phyloP scores from a whole-genome alignment of 2,113 vertebrate genomes.

The Camelus bactrianus region DNA sequence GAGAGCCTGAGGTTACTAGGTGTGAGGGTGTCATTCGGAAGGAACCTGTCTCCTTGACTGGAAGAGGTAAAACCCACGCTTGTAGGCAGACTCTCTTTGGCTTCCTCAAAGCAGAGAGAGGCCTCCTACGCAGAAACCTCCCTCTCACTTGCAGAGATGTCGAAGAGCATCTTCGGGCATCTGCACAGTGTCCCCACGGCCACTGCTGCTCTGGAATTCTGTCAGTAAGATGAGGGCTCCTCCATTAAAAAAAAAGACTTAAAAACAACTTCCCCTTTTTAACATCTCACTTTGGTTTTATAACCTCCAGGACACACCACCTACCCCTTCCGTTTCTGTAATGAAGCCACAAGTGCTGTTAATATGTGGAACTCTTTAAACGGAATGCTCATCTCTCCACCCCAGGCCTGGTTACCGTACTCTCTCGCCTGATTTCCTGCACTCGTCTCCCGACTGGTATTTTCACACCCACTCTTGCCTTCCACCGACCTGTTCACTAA shows the following conservation, averaged over 20 bases:
- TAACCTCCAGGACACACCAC: not conserved
- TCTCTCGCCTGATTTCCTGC: not conserved
- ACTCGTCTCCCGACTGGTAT: not conserved
- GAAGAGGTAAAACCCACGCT: not conserved
- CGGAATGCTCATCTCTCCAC: not conserved
- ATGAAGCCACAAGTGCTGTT: not conserved
- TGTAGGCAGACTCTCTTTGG: not conserved
- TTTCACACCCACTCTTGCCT: not conserved
- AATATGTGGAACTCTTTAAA: not conserved
- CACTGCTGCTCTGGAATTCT: not conserved
- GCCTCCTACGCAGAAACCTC: not conserved
- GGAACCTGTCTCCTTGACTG: not conserved
- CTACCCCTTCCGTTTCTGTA: not conserved
- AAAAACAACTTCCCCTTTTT: not conserved
- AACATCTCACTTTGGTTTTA: not conserved
- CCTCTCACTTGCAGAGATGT: not conserved
- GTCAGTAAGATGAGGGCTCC: not conserved
- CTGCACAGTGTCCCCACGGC: not conserved
- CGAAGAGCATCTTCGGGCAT: not conserved
- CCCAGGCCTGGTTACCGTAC: not conserved
- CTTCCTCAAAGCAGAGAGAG: not conserved
- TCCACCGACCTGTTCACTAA: not conserved
- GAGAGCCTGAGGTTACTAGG: not conserved
- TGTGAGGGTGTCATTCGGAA: not conserved
- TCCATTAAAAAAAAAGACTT: not conserved